These are phyloP conservation scores for Ichneumoninae sp. DNA, from an alignment of 2,888 invertebrate genomes.

Conservation along the genomic window DNA sequence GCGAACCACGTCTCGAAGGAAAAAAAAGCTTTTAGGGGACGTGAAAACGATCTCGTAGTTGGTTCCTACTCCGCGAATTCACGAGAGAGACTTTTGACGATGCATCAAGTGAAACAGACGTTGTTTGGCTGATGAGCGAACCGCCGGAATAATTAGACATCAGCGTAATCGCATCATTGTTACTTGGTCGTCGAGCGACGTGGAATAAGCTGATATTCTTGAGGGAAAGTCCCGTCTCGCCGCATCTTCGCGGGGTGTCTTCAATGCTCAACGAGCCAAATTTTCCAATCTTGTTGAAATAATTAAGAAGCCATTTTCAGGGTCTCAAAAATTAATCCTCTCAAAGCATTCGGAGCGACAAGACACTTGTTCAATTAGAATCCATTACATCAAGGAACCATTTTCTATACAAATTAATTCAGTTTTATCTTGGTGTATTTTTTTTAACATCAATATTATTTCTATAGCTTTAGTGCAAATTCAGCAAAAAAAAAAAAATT, in stretches of 20 bases:
- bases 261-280: slow-evolving; percentile 71
- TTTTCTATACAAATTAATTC: neutral
- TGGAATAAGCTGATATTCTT: slow-evolving; percentile 82
- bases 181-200: slow-evolving; percentile 79
- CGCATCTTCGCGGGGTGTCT: slow-evolving; percentile 51
- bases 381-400: neutral
- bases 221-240: slow-evolving; percentile 69
- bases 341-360: neutral
- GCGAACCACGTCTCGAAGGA: slow-evolving; percentile 40
- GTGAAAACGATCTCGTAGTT: slow-evolving; percentile 52
- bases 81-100: slow-evolving; percentile 43
- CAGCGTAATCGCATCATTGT: slow-evolving; percentile 81
- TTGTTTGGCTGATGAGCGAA: slow-evolving; percentile 25
- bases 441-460: no score
- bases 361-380: neutral
- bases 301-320: slow-evolving; percentile 19
- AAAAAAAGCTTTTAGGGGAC: slow-evolving; percentile 63
- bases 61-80: slow-evolving; percentile 69
- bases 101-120: slow-evolving; percentile 72
- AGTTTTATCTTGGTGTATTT: no score
- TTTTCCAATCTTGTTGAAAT: slow-evolving; percentile 64
- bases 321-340: neutral
- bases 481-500: neutral
- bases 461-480: no score
- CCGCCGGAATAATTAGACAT: slow-evolving; percentile 79